Conservation (phyloP, 2,888 invertebrate species). For the Dasysyrphus tricinctus region DNA sequence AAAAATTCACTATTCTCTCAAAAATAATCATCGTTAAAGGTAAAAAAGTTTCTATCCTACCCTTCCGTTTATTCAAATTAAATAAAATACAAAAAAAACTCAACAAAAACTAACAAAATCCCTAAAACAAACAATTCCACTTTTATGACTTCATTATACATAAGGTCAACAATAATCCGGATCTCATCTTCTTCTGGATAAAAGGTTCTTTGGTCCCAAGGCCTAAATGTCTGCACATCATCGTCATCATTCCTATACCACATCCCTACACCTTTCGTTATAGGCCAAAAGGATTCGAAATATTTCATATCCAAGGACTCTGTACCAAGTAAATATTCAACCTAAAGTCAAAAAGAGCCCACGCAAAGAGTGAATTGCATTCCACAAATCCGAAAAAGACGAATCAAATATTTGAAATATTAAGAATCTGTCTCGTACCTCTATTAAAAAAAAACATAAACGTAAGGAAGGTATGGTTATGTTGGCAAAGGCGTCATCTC, state of each 20-base stretch:
- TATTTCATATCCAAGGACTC: constrained; percentile 50
- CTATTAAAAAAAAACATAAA: not conserved
- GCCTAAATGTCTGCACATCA: constrained; percentile 42
- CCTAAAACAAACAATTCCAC: constrained; percentile 22
- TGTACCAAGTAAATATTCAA: constrained; percentile 57
- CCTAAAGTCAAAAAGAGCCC: constrained; percentile 21
- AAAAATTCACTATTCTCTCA: too few relatives aligned
- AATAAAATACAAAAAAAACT: not conserved
- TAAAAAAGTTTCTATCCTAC: too few relatives aligned
- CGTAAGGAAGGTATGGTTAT: not conserved
- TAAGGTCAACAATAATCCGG: constrained; percentile 63
- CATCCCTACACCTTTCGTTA: too few relatives aligned
- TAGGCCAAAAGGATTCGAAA: constrained; percentile 24
- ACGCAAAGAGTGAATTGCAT: constrained; percentile 47
- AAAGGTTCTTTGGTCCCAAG: constrained; percentile 36
- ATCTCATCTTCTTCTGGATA: constrained; percentile 27
- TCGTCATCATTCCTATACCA: not conserved
- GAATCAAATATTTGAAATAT: constrained; percentile 72
- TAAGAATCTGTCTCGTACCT: constrained; percentile 57
- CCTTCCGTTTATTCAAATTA: not conserved
- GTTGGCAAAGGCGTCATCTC: constrained; percentile 19
- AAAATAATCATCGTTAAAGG: not conserved
- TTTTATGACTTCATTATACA: constrained; percentile 61
- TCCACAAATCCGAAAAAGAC: constrained; percentile 53
- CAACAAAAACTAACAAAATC: not conserved